Conservation (phyloP, 2,113 vertebrate genomes). For the Nothocercus julius region DNA sequence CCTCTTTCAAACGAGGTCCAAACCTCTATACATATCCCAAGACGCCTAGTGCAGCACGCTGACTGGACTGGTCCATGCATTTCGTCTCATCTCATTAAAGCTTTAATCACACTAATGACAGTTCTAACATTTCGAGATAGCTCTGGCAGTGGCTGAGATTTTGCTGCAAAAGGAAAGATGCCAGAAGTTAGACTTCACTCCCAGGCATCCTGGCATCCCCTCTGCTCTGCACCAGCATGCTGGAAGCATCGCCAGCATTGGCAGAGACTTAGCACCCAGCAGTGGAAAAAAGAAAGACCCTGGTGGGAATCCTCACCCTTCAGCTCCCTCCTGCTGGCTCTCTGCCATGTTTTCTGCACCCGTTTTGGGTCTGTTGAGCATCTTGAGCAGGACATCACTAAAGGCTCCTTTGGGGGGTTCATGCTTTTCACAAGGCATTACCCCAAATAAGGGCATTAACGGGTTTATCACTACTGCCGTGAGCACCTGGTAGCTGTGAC, state of each 20-base stretch:
- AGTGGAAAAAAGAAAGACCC: background rate
- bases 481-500: background rate
- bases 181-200: background rate
- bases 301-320: background rate
- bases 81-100: background rate
- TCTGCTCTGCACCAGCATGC: background rate
- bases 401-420: background rate
- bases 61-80: slow-evolving; percentile 2
- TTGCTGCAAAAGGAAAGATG: background rate
- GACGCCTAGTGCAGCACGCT: background rate
- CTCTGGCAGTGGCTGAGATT: background rate
- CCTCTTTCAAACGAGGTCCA: background rate
- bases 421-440: background rate
- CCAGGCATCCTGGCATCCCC: background rate
- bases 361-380: background rate
- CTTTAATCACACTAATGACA: slow-evolving; percentile 34
- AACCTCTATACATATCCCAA: background rate
- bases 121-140: slow-evolving; percentile 5
- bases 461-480: too few relatives aligned
- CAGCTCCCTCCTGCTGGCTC: background rate
- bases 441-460: background rate
- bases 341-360: background rate
- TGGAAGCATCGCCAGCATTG: background rate
- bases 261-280: background rate
- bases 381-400: background rate